Conservation (phyloP, 92 coral and sea anemone species). For the Siderastrea siderea region DNA sequence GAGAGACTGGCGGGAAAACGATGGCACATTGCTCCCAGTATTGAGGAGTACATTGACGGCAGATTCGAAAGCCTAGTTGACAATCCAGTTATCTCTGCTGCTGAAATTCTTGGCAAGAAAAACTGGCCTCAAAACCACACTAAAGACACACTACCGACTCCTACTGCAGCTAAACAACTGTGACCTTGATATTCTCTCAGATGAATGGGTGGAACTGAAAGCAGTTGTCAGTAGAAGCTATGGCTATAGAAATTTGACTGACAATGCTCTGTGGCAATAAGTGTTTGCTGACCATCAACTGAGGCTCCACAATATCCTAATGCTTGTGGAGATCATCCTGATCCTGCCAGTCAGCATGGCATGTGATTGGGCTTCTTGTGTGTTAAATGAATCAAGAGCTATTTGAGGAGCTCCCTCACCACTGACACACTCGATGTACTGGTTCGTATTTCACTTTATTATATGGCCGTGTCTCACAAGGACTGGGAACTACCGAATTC, state of each 20-base stretch:
- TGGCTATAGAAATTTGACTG: neutral
- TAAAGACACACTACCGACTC: neutral
- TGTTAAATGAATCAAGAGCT: neutral
- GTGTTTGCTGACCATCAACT: conserved; percentile 1
- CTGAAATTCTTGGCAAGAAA: neutral
- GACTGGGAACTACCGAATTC: too few relatives aligned
- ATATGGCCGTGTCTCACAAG: too few relatives aligned
- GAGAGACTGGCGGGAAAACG: too few relatives aligned
- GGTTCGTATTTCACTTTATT: neutral
- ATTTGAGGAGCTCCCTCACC: conserved; percentile 11
- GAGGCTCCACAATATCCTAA: conserved; percentile 5
- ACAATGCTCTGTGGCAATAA: neutral
- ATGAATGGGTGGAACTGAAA: conserved; percentile 21
- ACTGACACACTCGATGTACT: neutral
- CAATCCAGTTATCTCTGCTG: neutral
- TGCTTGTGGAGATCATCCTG: conserved; percentile 1
- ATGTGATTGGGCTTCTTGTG: conserved; percentile 6
- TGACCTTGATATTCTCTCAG: neutral
- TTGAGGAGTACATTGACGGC: neutral
- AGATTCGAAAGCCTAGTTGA: conserved; percentile 3
- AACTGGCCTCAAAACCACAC: conserved; percentile 1
- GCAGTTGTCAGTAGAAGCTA: conserved; percentile 6
- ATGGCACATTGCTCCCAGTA: neutral
- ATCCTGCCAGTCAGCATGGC: conserved; percentile 12
- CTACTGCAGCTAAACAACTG: conserved; percentile 22